A percentile compares a stretch with the other conserved stretches of the same genome.
Conservation (phyloP, 2,113 vertebrate species). For the Pterophyllum scalare region DNA sequence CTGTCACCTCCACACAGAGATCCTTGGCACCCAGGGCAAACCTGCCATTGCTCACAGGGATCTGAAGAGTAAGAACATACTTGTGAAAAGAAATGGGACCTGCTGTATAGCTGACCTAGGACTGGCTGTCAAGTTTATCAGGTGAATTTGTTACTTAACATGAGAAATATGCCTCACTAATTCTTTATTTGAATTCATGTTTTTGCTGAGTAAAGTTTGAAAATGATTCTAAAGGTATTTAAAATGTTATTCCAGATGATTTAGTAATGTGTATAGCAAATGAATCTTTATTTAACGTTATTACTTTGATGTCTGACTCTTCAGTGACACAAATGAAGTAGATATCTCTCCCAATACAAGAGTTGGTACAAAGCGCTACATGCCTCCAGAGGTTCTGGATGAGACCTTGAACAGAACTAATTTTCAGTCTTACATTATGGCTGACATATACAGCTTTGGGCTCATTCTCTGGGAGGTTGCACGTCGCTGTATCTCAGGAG, state of each 20-base stretch:
- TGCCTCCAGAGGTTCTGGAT: constrained; percentile 96
- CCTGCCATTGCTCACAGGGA: constrained; percentile 96
- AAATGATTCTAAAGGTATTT: neutral
- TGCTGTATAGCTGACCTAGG: constrained; percentile 97
- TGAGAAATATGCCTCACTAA: neutral
- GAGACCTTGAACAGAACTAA: constrained; percentile 94
- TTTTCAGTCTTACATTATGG: constrained; percentile 99
- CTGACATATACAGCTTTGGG: constrained; percentile 98
- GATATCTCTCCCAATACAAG: constrained; percentile 96
- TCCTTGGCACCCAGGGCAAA: constrained; percentile 97
- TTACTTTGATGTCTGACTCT: neutral
- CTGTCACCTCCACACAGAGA: constrained; percentile 96
- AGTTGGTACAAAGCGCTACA: constrained; percentile 97
- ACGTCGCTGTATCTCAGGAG: constrained; percentile 94
- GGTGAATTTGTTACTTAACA: constrained; percentile 73
- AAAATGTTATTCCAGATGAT: neutral
- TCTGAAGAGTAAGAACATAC: constrained; percentile 97
- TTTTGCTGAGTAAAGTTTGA: neutral
- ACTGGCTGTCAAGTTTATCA: constrained; percentile 97
- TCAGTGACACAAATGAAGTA: constrained; percentile 95
- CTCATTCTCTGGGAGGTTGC: constrained; percentile 98
- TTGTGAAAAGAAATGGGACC: constrained; percentile 96
- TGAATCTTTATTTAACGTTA: neutral
- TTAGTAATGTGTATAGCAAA: neutral
- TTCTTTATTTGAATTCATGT: neutral